These are phyloP conservation scores for human (Homo sapiens) DNA, from an alignment of 2,113 vertebrate genomes.

Conservation along the genomic window DNA sequence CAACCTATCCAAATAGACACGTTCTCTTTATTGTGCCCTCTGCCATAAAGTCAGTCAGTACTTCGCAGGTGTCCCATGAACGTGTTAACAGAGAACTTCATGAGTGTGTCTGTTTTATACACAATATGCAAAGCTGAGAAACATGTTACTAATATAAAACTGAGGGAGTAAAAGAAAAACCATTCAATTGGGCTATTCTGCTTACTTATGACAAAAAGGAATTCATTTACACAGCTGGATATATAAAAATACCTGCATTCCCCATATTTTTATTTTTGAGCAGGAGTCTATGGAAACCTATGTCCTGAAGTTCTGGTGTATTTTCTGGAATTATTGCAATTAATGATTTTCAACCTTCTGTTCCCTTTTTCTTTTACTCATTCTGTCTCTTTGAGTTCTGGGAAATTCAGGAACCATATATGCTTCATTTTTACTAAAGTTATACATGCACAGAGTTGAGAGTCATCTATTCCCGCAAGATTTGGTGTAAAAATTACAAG, in stretches of 20 bases:
- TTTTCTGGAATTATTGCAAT: not conserved
- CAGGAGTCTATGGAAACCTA: not conserved
- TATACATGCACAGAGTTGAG: not conserved
- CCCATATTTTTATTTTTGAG: not conserved
- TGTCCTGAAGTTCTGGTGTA: not conserved
- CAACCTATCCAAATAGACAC: not conserved
- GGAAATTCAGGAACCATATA: not conserved
- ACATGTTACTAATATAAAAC: not conserved
- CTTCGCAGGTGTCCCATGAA: not conserved
- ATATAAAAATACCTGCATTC: not conserved
- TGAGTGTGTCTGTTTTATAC: not conserved
- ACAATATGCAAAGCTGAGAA: constrained; percentile 28
- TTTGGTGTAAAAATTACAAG: not conserved
- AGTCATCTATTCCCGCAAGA: not conserved
- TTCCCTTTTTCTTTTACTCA: not conserved
- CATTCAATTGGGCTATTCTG: not conserved
- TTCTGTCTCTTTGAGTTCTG: not conserved
- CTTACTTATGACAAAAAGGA: constrained; percentile 40
- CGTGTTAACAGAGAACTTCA: not conserved
- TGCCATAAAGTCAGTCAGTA: constrained; percentile 12
- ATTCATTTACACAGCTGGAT: not conserved
- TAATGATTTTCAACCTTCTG: constrained; percentile 6
- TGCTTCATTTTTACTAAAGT: not conserved
- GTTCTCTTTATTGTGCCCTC: not conserved
- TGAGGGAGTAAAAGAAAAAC: not conserved